phyloP scores from a whole-genome alignment of 2,113 vertebrate species.

The Equus quagga region DNA sequence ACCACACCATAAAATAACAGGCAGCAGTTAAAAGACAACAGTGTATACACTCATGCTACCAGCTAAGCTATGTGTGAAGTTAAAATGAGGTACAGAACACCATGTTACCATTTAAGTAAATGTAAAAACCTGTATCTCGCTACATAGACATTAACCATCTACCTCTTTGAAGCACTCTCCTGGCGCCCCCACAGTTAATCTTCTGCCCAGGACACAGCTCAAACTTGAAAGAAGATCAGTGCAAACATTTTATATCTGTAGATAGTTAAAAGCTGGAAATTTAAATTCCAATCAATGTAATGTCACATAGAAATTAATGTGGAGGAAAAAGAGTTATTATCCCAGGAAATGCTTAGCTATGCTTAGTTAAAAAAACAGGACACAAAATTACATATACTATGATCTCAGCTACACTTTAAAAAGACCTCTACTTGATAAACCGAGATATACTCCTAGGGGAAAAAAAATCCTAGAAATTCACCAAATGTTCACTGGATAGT shows the following conservation, averaged over 20 bases:
- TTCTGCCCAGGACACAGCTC: not conserved
- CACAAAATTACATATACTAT: not conserved
- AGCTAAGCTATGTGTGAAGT: not conserved
- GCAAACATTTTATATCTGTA: not conserved
- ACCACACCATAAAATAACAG: not conserved
- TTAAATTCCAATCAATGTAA: conserved; percentile 3
- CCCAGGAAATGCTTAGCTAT: not conserved
- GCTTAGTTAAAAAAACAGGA: conserved; percentile 10
- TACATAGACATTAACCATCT: not conserved
- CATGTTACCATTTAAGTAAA: not conserved
- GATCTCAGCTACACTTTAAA: conserved; percentile 4
- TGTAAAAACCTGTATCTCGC: not conserved
- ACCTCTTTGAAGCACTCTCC: not conserved
- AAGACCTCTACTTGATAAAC: not conserved
- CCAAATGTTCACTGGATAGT: not conserved
- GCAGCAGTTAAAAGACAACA: not conserved
- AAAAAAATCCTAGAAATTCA: not conserved
- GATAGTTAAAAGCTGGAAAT: conserved; percentile 6
- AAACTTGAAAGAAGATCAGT: not conserved
- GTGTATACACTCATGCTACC: not conserved
- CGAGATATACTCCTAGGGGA: not conserved
- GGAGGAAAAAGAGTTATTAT: not conserved
- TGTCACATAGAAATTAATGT: not conserved
- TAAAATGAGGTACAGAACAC: not conserved
- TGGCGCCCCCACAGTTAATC: not conserved